Percentiles rank a stretch among this genome's conserved stretches.
phyloP scores from a whole-genome alignment of 1,140 invertebrate genomes.

The Cryptotermes secundus region DNA sequence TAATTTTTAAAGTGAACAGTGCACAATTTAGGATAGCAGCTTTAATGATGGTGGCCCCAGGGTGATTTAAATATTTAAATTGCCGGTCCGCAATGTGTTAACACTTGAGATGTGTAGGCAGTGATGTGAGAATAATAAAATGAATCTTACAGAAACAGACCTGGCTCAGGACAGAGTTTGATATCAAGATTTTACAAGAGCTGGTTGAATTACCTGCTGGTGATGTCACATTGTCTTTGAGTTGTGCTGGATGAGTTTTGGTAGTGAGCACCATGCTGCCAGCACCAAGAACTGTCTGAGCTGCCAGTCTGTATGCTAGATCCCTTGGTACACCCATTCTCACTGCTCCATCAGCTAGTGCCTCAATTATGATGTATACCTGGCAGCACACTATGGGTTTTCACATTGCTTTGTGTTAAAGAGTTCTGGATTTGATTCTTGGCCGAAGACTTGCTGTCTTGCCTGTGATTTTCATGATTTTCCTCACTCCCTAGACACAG shows the following conservation, averaged over 20 bases:
- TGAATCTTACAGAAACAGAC: background rate
- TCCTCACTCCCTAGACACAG: too few species aligned
- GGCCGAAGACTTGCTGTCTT: too few species aligned
- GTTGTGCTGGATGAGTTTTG: conserved; percentile 73
- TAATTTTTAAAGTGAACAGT: too few species aligned
- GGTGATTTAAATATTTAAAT: too few species aligned
- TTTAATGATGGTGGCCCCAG: too few species aligned
- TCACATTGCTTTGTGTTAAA: too few species aligned
- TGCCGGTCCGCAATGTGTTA: too few species aligned
- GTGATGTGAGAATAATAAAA: too few species aligned
- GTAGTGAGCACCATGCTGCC: conserved; percentile 78
- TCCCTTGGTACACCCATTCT: conserved; percentile 90
- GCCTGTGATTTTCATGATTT: too few species aligned
- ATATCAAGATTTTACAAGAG: background rate
- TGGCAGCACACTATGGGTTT: conserved; percentile 40
- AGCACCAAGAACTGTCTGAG: conserved; percentile 87
- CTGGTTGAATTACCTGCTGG: conserved; percentile 62
- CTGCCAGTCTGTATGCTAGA: conserved; percentile 79
- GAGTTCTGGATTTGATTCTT: too few species aligned
- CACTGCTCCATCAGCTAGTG: conserved; percentile 88
- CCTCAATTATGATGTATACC: conserved; percentile 76
- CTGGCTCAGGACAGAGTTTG: background rate
- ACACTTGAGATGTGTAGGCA: too few species aligned
- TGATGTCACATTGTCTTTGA: conserved; percentile 90
- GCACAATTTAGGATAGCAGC: too few species aligned